A percentile compares a stretch with the other conserved stretches of the same genome.
Conservation (phyloP, 92 coral and sea anemone genomes). For the Diadumene lineata region DNA sequence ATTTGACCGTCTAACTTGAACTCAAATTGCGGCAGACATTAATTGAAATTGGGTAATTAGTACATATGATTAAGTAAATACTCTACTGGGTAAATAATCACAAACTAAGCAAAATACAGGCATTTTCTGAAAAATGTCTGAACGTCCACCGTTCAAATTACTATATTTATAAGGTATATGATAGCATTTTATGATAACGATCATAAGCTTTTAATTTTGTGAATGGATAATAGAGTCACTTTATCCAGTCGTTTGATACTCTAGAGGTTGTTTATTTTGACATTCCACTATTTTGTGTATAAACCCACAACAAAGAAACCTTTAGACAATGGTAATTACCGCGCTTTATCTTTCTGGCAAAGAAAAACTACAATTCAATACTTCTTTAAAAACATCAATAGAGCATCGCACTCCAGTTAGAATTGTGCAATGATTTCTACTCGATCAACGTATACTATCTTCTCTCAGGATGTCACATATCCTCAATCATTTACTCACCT, state of each 20-base stretch:
- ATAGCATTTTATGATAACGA: background rate
- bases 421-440: background rate
- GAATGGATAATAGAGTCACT: background rate
- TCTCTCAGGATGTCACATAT: no score
- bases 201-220: constrained; percentile 9
- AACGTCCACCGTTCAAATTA: no score
- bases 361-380: no score
- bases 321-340: background rate
- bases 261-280: constrained; percentile 3
- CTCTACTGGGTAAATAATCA: no score
- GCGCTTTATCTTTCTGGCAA: no score
- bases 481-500: constrained; percentile 1
- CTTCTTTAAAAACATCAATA: background rate
- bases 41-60: no score
- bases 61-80: no score
- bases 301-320: background rate
- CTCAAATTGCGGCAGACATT: no score
- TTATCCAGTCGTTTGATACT: background rate
- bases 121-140: no score
- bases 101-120: no score
- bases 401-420: no score
- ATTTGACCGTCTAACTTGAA: background rate
- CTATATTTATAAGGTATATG: background rate
- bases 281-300: background rate
- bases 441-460: background rate